Base-by-base conservation (phyloP, 1,140 invertebrate species). In the Gryon sp. region DNA sequence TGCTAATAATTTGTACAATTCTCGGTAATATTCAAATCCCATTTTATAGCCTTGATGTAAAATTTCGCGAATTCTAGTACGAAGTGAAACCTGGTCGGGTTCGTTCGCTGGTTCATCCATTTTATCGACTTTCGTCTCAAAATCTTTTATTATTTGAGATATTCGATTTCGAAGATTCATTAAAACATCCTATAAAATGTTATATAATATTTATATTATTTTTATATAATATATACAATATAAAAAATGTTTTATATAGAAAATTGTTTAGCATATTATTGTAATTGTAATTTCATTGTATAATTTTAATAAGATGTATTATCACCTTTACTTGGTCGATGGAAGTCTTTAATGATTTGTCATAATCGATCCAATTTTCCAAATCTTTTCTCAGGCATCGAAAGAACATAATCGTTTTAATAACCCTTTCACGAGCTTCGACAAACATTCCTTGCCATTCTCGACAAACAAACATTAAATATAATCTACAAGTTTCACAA, bases 1-100 rank as follows among this genome's bases (percentile, higher is more conserved):
- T 0, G 88, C 85, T 11, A 92, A 89, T 5, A 95, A 85, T 12
- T 93, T 90, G 36, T 92, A 92, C 43, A 95, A 90, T 84, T 96
- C 95, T 86, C 93, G 95, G 79, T 96, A 93, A 82, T 96, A 96
- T 91, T 96, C 96, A 87, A 97, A 98, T 1, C 94, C 95, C 87
- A 96, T 95, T 84, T 94, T 94, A 86, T 94, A 97, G 45, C 94
- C 93, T 82, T 96, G 95, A 85, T 96, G 93, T 30, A 97, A 88
- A 22, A 97, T 93, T 83, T 97, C 95, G 0, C 94, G 88, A 6
- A 93, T 92, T 30, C 94, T 87, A 0, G 91, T 92, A 11, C 86
- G 85, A n/a, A 92, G 65, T 43, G 89, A 82, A 50, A 75, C 76
- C 81, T 81, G 72, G 75, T 90, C 87, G 2, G 30, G 62, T 55